These are phyloP conservation scores for Cranoglanis bouderius DNA, from an alignment of 2,113 vertebrate genomes.

Conservation along the genomic window DNA sequence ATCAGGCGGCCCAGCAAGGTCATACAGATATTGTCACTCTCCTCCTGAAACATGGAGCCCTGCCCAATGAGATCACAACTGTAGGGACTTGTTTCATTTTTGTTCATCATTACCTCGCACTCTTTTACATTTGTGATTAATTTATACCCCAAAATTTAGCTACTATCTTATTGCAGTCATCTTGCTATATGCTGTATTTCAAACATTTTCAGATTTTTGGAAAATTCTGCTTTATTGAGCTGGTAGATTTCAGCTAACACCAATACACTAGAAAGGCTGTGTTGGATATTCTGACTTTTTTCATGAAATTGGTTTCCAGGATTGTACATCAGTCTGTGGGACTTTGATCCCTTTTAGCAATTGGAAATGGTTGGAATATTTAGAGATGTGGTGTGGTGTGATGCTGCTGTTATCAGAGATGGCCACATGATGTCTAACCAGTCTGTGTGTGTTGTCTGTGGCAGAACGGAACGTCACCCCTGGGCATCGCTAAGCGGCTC, in stretches of 20 bases:
- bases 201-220: neutral
- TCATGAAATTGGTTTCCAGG: neutral
- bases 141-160: neutral
- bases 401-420: constrained; percentile 11
- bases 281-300: neutral
- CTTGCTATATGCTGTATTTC: neutral
- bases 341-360: neutral
- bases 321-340: neutral
- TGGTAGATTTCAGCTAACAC: neutral
- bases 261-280: neutral
- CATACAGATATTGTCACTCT: constrained; percentile 93
- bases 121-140: neutral
- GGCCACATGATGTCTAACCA: neutral
- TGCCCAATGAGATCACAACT: constrained; percentile 88
- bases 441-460: constrained; percentile 34
- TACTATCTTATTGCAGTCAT: neutral
- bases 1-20: constrained; percentile 95
- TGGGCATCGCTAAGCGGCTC: constrained; percentile 91
- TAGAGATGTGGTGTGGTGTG: neutral
- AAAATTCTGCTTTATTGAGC: neutral
- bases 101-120: neutral
- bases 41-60: constrained; percentile 88
- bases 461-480: constrained; percentile 91
- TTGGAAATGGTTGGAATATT: neutral
- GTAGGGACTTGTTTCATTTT: constrained; percentile 69